These are phyloP conservation scores for Rotaria sp. DNA, from an alignment of 2,888 invertebrate species.

Conservation along the genomic window DNA sequence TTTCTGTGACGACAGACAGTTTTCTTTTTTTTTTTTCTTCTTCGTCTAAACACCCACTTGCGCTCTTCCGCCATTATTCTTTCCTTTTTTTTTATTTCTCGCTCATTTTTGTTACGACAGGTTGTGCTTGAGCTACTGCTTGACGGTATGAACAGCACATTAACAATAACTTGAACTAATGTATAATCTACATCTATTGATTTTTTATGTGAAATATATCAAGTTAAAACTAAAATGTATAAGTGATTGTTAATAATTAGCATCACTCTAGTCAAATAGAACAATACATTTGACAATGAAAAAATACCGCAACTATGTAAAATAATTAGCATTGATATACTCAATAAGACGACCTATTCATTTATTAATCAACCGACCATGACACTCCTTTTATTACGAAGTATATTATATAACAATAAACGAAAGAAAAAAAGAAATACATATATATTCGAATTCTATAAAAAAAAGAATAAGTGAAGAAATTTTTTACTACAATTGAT, in stretches of 20 bases:
- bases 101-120: neutral
- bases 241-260: neutral
- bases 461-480: too few relatives aligned
- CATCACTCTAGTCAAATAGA: neutral
- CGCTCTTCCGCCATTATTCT: neutral
- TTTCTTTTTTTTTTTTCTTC: neutral
- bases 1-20: slow-evolving; percentile 19
- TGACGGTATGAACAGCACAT: neutral
- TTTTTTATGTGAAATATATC: too few relatives aligned
- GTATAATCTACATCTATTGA: neutral
- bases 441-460: neutral
- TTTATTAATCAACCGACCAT: neutral
- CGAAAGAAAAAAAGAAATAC: neutral
- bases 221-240: neutral
- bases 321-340: neutral
- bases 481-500: too few relatives aligned
- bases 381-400: neutral
- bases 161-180: neutral
- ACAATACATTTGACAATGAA: neutral
- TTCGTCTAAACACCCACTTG: neutral
- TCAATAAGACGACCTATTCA: neutral
- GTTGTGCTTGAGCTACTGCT: neutral
- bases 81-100: neutral
- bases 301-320: neutral
- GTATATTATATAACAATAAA: neutral